Evolutionary conservation across 2,797 vertebrate genomes (phyloP), one percentile per base, ranked within the genome.

Genomic region (Etheostoma perlongum): DNA sequence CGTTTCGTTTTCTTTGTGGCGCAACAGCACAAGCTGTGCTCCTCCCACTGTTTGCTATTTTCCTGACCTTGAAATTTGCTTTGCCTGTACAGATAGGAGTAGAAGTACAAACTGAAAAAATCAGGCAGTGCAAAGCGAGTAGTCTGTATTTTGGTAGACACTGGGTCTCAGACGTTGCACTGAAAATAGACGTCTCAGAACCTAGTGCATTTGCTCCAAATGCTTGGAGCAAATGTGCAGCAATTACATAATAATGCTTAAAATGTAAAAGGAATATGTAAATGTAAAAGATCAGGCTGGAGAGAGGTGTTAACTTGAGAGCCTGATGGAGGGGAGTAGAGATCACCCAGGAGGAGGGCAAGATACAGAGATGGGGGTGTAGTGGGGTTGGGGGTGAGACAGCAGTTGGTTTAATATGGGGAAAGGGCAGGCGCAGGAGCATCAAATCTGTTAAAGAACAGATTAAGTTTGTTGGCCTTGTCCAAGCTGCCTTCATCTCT

Each of bases 21-120:
- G 36, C 36, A 40, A 12, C 25, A 21, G 27, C 27, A 65, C 30
- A 65, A 65, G 19, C 49, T 40, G 33, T 66, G 48, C 49, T 66
- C 48, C 49, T 66, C 48, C 19, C 48, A 52, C 14, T 9, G 1
- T 40, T 65, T 52, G 30, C n/a, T 40, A 4, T 49, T 52, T 40
- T 33, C 33, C 47, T 51, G 47, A 21, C 47, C 48, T 52, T 52
- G n/a, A 66, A 11, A 15, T 9, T 1, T 0, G 4, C 6, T 14
- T 49, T 49, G 19, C 47, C 12, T 64, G 46, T 33, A 33, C 18
- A 49, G 27, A 2, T 33, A 4, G 25, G 11, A 48, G 25, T 46
- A 63, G 25, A 30, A 15, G 23, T 30, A 23, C 60, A 62, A 63
- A 63, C 23, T 19, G 44, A 48, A 44, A 25, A 13, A 48, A 11